These are phyloP conservation scores for Anagrus nilaparvatae DNA, from an alignment of 1,140 invertebrate genomes.

Conservation along the genomic window DNA sequence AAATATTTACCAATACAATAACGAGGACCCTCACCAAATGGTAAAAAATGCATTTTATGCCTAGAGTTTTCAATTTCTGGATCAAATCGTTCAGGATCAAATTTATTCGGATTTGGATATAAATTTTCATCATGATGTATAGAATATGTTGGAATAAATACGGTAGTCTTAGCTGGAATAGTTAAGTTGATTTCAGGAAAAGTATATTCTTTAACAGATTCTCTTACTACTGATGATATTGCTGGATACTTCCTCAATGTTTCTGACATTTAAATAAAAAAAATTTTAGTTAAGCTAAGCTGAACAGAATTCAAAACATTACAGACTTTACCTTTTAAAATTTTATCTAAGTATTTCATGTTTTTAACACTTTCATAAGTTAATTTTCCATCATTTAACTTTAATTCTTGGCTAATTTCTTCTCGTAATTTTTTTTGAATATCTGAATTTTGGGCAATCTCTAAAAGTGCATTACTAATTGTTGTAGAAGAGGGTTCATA, in stretches of 20 bases:
- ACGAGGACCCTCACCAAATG: slow-evolving; percentile 49
- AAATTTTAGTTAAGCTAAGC: slow-evolving; percentile 15
- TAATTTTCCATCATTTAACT: no score
- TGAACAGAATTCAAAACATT: no score
- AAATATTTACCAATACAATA: slow-evolving; percentile 49
- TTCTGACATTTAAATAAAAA: no score
- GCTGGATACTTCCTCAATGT: slow-evolving; percentile 50
- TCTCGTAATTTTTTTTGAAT: no score
- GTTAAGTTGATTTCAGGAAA: slow-evolving; percentile 39
- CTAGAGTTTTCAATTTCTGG: slow-evolving; percentile 36
- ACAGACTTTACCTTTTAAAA: neutral
- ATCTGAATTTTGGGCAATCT: slow-evolving; percentile 42
- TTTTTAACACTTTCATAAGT: no score
- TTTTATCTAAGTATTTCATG: no score
- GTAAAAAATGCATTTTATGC: slow-evolving; percentile 38
- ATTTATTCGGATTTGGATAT: slow-evolving; percentile 58
- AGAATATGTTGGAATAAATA: slow-evolving; percentile 45
- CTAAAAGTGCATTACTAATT: slow-evolving; percentile 32
- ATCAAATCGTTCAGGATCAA: no score
- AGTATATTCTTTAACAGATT: slow-evolving; percentile 41
- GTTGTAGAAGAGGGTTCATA: slow-evolving; percentile 47
- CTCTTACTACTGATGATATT: slow-evolving; percentile 40
- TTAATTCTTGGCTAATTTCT: slow-evolving; percentile 34
- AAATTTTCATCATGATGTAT: slow-evolving; percentile 53
- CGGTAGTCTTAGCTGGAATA: slow-evolving; percentile 38